Evolutionary conservation across 1,140 invertebrate species (phyloP).

Genomic region (Tetranychus cinnabarinus): DNA sequence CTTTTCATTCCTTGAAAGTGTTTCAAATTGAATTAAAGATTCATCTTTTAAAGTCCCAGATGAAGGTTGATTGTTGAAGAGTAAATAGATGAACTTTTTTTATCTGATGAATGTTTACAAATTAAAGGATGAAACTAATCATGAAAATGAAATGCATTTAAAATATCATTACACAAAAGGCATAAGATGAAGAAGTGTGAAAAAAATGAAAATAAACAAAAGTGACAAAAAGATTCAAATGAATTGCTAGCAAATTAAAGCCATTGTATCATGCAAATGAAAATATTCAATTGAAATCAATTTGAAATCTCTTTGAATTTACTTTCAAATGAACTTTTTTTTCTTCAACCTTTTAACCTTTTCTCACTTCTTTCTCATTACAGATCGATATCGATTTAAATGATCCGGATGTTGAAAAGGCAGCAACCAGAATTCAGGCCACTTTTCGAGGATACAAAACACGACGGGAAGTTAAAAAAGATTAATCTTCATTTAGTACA

Average conservation of each 20-base stretch:
- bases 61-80: background rate
- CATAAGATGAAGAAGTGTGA: no score
- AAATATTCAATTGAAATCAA: no score
- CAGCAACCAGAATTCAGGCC: constrained; percentile 74
- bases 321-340: background rate
- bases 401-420: constrained; percentile 49
- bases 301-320: background rate
- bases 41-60: background rate
- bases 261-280: no score
- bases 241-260: no score
- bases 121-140: no score
- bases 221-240: no score
- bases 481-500: no score
- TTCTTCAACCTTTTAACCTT: background rate
- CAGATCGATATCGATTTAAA: constrained; percentile 22
- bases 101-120: no score
- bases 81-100: background rate
- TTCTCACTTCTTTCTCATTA: background rate
- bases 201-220: no score
- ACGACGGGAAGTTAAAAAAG: constrained; percentile 36
- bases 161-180: no score
- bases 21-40: background rate
- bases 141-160: no score
- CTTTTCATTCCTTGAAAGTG: background rate
- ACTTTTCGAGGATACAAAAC: constrained; percentile 73